Evolutionary conservation across 2,888 invertebrate genomes (phyloP).

Genomic region (Platerodrilus igneus): DNA sequence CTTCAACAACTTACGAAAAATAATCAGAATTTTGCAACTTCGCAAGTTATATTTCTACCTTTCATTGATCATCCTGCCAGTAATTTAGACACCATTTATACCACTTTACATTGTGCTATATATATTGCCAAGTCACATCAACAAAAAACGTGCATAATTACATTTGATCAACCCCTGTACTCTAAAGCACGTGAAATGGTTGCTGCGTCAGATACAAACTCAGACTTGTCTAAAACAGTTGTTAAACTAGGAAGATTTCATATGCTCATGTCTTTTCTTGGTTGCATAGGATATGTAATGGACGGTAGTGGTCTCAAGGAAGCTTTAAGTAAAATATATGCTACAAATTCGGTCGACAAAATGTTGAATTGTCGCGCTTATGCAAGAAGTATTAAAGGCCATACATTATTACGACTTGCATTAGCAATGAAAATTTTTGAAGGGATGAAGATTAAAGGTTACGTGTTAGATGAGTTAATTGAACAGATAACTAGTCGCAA

Average conservation of each 20-base stretch:
- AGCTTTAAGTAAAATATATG: constrained; percentile 23
- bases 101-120: constrained; percentile 21
- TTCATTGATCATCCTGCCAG: constrained; percentile 21
- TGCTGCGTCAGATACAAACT: too few species aligned
- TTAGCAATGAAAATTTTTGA: constrained; percentile 27
- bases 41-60: constrained; percentile 12
- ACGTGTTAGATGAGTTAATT: constrained; percentile 26
- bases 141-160: constrained; percentile 27
- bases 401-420: constrained; percentile 2
- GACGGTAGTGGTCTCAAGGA: constrained; percentile 27
- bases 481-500: constrained; percentile 31
- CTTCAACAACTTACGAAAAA: constrained; percentile 16
- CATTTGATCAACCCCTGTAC: constrained; percentile 31
- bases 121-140: constrained; percentile 15
- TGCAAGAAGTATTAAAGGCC: constrained; percentile 20
- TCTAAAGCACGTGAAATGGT: too few species aligned
- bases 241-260: constrained; percentile 15
- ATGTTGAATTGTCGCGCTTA: constrained; percentile 24
- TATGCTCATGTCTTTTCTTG: constrained; percentile 25
- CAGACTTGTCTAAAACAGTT: constrained; percentile 3
- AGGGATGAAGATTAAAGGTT: constrained; percentile 18
- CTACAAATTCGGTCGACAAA: constrained; percentile 32
- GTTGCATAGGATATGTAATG: constrained; percentile 25
- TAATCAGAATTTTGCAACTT: constrained; percentile 11
- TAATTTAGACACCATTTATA: constrained; percentile 17